Base-by-base conservation (phyloP, 2,888 invertebrate genomes). In the Tenthredo scrophulariae region DNA sequence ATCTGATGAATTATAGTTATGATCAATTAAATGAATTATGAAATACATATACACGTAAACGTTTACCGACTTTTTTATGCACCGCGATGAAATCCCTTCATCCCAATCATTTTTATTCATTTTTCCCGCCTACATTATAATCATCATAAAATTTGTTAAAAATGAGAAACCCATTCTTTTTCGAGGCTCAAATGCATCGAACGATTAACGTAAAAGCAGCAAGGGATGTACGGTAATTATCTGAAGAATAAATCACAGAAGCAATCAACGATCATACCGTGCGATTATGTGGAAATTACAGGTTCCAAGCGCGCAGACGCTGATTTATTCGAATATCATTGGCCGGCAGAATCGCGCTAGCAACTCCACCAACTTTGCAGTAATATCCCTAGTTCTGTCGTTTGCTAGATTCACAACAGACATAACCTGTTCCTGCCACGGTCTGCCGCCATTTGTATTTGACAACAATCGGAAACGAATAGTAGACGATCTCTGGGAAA, bases 11-110 rank as follows among this genome's bases (percentile, higher is more conserved):
- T 7, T 72, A 72, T 62, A 62, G 26, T 18, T 37, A 72, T 26
- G 40, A 72, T 72, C 40, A 72, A 43, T 72, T 40, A 22, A 72
- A 40, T 72, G 18, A 72, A 72, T 40, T 72, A 72, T 72, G 22
- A 72, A 72, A 72, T 72, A 72, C 37, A 72, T 43, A 72, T 22
- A 72, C 37, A 72, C 72, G 22, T 72, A 43, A 72, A 22, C 43
- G 72, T 72, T 72, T 72, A 72, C 37, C 40, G n/a, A 40, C 72
- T 72, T 40, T 72, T 72, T 72, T 72, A n/a, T 72, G 6, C 22
- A 40, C 1, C 9, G 40, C 33, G 40, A 72, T 43, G 22, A 72
- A 26, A 37, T 22, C 72, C 43, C 13, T 9, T 72, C 43, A 18
- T 40, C 37, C 37, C 22, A 37, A 37, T 40, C 40, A 37, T n/a